Conservation (phyloP, 1,140 invertebrate species). For the Drosophila takahashii region DNA sequence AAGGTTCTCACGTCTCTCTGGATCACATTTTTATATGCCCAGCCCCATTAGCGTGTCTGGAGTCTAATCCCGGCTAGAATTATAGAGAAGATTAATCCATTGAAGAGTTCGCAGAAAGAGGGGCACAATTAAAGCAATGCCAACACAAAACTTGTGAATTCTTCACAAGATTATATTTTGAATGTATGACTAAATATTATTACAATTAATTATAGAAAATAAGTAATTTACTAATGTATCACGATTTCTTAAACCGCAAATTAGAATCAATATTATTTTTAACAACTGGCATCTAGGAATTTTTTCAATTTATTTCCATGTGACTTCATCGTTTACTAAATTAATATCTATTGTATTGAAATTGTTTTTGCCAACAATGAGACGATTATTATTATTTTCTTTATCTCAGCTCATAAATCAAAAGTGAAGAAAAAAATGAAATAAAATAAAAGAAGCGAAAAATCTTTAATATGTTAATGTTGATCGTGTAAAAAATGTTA, state of each 20-base stretch:
- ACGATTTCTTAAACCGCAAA: background rate
- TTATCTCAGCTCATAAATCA: slow-evolving; percentile 25
- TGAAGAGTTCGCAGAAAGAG: background rate
- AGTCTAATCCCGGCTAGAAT: slow-evolving; percentile 5
- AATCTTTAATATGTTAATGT: slow-evolving; percentile 20
- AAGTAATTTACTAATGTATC: background rate
- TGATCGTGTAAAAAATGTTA: slow-evolving; percentile 29
- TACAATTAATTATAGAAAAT: too few species aligned
- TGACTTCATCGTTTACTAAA: slow-evolving; percentile 3
- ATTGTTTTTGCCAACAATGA: slow-evolving; percentile 12
- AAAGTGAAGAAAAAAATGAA: slow-evolving; percentile 10
- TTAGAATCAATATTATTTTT: background rate
- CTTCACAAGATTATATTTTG: background rate
- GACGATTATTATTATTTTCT: slow-evolving; percentile 8
- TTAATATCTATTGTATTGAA: slow-evolving; percentile 2
- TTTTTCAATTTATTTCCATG: background rate
- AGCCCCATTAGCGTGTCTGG: slow-evolving; percentile 43
- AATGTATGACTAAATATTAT: background rate
- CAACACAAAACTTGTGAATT: background rate
- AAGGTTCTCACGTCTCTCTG: slow-evolving; percentile 72
- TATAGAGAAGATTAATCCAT: slow-evolving; percentile 24
- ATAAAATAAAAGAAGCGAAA: slow-evolving; percentile 14
- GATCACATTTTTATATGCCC: slow-evolving; percentile 41
- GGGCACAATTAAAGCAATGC: background rate
- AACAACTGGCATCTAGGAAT: too few species aligned